Evolutionary conservation across 2,113 vertebrate species (phyloP).

Genomic region (Neotoma lepida): DNA sequence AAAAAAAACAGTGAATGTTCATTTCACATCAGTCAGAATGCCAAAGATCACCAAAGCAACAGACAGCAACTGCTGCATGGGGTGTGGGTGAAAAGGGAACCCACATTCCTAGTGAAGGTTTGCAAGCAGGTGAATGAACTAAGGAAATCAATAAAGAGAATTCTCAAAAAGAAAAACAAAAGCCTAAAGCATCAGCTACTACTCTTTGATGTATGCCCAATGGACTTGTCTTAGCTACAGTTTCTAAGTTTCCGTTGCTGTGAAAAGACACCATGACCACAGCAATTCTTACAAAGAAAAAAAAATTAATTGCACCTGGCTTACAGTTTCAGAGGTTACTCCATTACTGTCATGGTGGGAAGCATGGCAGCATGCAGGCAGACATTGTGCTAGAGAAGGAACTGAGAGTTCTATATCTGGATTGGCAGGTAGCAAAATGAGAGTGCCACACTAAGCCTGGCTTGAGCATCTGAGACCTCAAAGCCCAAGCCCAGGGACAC

Average conservation of each 20-base stretch:
- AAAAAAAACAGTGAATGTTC: neutral
- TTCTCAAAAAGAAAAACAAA: neutral
- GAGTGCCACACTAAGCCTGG: neutral
- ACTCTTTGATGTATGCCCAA: neutral
- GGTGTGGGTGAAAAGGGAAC: neutral
- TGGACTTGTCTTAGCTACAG: neutral
- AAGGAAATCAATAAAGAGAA: neutral
- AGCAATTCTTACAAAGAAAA: no score
- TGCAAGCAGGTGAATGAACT: neutral
- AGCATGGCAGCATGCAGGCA: neutral
- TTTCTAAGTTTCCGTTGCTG: neutral
- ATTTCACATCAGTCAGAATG: neutral
- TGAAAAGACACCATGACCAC: no score
- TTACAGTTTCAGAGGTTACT: neutral
- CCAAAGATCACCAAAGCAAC: neutral
- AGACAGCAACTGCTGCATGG: neutral
- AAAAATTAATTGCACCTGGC: neutral
- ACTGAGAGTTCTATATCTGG: neutral
- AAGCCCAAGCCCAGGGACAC: neutral
- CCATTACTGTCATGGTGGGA: neutral
- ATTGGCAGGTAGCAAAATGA: neutral
- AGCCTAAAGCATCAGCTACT: neutral
- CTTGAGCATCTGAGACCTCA: neutral
- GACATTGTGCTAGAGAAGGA: neutral
- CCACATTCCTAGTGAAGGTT: neutral